Evolutionary conservation across 2,888 invertebrate genomes (phyloP), one percentile per base, ranked within the genome.

Genomic region (Ophion obscuratus): DNA sequence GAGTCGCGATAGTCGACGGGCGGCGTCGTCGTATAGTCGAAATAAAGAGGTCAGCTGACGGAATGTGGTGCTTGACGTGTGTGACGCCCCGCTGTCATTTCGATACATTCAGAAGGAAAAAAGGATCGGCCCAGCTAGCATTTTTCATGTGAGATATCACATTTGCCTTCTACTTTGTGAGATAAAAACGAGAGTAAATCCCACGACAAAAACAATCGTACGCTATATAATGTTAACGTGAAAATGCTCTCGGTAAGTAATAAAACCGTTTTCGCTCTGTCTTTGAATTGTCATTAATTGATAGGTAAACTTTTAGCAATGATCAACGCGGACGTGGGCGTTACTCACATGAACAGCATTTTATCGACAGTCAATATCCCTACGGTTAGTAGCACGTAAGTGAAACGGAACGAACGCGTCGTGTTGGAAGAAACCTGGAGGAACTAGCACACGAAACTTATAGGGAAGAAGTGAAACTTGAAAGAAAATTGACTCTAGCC

Each of bases 281-380:
- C 9, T 27, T 44, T 75, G 9, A n/a, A 17, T 62, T 36, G 20
- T 62, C 5, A 14, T 64, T 6, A 20, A 27, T 6, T 11, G 11
- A 10, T 27, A 24, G 4, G 36, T 44, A 27, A 36, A 17, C 53
- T 24, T 79, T 61, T 71, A 81, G 75, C 64, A 7, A 47, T 83
- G 11, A 36, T 83, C 14, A 70, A 83, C 36, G 47, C 57, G 36
- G 83, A 71, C 27, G 71, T 76, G 44, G 71, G 77, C 11, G 36
- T 20, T 24, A 40, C 70, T 2, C 64, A 83, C 17, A 47, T 78
- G 14, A 83, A 83, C n/a, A 83, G 53, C 7, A 64, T 83, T 36
- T 24, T 77, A 11, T 53, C 71, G 44, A 66, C 57, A 66, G 64
- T 83, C 40, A 81, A 81, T 61, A 64, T 80, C 14, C 66, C 77